Evolutionary conservation across 2,797 vertebrate species (phyloP).

Genomic region (Onychomys leucogaster): DNA sequence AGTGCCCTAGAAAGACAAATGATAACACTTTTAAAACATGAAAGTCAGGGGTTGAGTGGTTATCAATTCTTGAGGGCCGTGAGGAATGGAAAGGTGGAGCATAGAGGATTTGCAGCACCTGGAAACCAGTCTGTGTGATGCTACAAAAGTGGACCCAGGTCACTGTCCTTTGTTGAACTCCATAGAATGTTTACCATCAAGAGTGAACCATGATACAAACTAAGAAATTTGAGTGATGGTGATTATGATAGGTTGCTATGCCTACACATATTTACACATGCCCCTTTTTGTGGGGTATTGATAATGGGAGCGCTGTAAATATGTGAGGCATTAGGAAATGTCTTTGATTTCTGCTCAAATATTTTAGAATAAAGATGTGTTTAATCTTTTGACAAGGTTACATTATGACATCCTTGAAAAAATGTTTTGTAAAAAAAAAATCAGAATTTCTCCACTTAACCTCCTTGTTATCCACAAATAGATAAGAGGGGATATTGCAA

Average conservation of each 20-base stretch:
- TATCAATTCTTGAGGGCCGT: background rate
- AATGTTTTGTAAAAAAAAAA: constrained; percentile 24
- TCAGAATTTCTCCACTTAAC: background rate
- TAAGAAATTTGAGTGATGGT: background rate
- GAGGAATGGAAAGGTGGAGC: background rate
- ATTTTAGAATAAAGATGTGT: background rate
- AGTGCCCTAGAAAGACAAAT: background rate
- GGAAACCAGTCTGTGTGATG: background rate
- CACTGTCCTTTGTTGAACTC: background rate
- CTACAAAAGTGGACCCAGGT: background rate
- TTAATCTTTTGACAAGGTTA: constrained; percentile 27
- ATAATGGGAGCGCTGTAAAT: background rate
- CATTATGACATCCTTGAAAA: background rate
- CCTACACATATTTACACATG: background rate
- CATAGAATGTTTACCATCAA: background rate
- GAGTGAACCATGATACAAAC: background rate
- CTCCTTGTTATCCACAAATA: background rate
- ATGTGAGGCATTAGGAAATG: background rate
- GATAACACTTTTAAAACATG: background rate
- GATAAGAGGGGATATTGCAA: background rate
- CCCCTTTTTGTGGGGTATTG: background rate
- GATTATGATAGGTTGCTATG: too few species aligned
- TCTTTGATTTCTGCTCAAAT: background rate
- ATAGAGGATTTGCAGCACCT: background rate
- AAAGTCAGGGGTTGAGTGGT: background rate